Evolutionary conservation across 2,888 invertebrate species (phyloP).

Genomic region (Drosophila affinis): DNA sequence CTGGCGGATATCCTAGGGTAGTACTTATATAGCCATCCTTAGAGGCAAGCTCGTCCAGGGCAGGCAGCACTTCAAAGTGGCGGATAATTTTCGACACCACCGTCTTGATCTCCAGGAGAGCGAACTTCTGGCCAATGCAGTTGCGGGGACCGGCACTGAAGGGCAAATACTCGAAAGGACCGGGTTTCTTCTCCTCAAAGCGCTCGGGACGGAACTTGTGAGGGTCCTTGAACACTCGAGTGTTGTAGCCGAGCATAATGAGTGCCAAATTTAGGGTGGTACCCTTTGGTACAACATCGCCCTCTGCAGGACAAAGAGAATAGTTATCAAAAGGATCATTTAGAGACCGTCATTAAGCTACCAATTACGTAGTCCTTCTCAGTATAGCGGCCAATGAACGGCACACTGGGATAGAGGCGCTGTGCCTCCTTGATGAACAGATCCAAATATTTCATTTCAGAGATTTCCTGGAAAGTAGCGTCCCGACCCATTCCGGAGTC

Average conservation of each 20-base stretch:
- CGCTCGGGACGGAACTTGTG: slow-evolving; percentile 84
- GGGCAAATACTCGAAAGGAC: slow-evolving; percentile 85
- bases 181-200: slow-evolving; percentile 56
- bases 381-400: slow-evolving; percentile 67
- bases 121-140: slow-evolving; percentile 84
- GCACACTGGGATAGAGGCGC: slow-evolving; percentile 79
- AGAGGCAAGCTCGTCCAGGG: slow-evolving; percentile 74
- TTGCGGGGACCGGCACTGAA: slow-evolving; percentile 88
- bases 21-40: slow-evolving; percentile 70
- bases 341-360: slow-evolving; percentile 17
- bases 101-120: slow-evolving; percentile 85
- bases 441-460: slow-evolving; percentile 77
- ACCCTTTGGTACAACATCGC: slow-evolving; percentile 66
- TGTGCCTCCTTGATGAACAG: slow-evolving; percentile 75
- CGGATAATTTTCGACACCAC: slow-evolving; percentile 85
- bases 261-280: slow-evolving; percentile 67
- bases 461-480: slow-evolving; percentile 65
- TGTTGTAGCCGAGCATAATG: slow-evolving; percentile 70
- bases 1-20: slow-evolving; percentile 52
- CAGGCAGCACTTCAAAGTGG: slow-evolving; percentile 83
- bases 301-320: slow-evolving; percentile 53
- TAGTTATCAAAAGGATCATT: not conserved
- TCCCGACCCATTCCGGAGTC: slow-evolving; percentile 78
- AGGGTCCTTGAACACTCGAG: slow-evolving; percentile 69
- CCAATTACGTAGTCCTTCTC: slow-evolving; percentile 63